Base-by-base conservation (phyloP, 2,888 invertebrate species). In the Himalopsyche tibetana region DNA sequence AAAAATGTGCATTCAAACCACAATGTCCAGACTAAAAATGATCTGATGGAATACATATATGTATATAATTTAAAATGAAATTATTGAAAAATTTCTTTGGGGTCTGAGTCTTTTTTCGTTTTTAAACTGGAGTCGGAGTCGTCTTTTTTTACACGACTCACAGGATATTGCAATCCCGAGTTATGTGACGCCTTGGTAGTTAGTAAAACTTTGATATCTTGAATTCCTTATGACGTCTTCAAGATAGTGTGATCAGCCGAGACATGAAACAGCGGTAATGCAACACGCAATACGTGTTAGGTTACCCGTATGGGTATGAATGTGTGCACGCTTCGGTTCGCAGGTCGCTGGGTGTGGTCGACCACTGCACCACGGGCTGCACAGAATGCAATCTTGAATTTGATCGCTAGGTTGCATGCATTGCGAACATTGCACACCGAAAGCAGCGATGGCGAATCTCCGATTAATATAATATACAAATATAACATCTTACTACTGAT, bases 381-480 rank as follows among this genome's bases (percentile, higher is more conserved):
- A 51, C 63, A 63, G 63, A 63, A 63, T 63, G 63, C 63, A 63
- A 63, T 63, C 63, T 63, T 63, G 63, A 63, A 63, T 63, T 63
- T 63, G 63, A 63, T 63, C 63, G 28, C 19, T 63, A 11, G 19
- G 19, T 63, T 28, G 63, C 63, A 63, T 63, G 63, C 63, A 63
- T 28, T 63, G 63, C 28, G 63, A 63, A 63, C 63, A 63, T 28
- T 63, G 63, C 63, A 19, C 63, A 19, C 28, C 8, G 63, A 63
- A 63, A 8, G 63, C 63, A 28, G 63, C 19, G 63, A 28, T 63
- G 6, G 63, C 5, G 11, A 63, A 63, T 63, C 63, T 63, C 8
- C 2, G 6, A 19, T 51, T 15, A 51, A 15, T 15, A 2, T 15
- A 15, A 51, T 8, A 15, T 5, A 51, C 12, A 51, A 15, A 45